Percentiles rank a stretch among this genome's conserved stretches.
phyloP scores from a whole-genome alignment of 1,140 invertebrate species.

The Eurosta solidaginis region DNA sequence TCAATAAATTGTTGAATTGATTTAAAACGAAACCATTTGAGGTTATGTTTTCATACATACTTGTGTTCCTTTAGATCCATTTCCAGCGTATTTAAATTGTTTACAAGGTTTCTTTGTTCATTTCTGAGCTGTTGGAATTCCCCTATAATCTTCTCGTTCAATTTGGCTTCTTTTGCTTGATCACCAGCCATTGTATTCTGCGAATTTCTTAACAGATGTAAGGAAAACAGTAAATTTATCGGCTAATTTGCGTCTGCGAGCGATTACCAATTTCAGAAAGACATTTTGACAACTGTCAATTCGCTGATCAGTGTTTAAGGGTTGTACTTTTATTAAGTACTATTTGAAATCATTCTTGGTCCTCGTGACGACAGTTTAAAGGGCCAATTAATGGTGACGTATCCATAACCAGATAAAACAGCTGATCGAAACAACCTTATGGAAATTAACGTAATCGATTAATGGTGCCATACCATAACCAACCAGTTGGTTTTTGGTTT shows the following conservation, averaged over 20 bases:
- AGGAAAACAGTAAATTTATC: constrained; percentile 16
- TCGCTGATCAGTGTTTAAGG: not conserved
- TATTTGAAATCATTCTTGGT: too few relatives aligned
- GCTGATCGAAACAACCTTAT: too few relatives aligned
- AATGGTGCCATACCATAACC: too few relatives aligned
- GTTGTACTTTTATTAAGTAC: too few relatives aligned
- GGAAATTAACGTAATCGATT: too few relatives aligned
- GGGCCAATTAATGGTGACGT: too few relatives aligned
- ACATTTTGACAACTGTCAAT: not conserved
- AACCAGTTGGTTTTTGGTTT: too few relatives aligned
- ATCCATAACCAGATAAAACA: too few relatives aligned
- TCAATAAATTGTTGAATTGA: not conserved
- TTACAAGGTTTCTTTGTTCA: constrained; percentile 83
- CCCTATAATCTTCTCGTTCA: constrained; percentile 80
- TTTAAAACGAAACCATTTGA: constrained; percentile 29
- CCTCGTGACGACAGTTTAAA: too few relatives aligned
- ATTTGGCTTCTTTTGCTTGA: constrained; percentile 53
- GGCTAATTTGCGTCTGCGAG: constrained; percentile 2
- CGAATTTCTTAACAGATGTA: constrained; percentile 33
- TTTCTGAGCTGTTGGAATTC: constrained; percentile 84
- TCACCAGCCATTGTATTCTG: constrained; percentile 57
- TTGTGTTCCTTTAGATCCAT: constrained; percentile 93
- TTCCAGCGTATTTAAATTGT: constrained; percentile 89
- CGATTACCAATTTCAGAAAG: not conserved
- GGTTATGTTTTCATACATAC: constrained; percentile 65